Evolutionary conservation across 1,140 invertebrate species (phyloP).

Genomic region (Plutomurus gul): DNA sequence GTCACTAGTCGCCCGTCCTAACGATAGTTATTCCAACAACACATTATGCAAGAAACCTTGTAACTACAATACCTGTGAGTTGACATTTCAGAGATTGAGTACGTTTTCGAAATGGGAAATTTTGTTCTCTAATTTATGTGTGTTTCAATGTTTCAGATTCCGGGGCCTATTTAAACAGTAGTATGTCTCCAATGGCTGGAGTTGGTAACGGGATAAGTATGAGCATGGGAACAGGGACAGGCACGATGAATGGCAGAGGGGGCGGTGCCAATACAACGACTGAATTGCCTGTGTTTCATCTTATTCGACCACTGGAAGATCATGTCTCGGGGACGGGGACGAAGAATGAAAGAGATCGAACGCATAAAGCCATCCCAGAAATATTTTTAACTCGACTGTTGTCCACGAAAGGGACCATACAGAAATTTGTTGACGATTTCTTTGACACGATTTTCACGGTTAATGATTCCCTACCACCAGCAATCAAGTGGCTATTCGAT

Average conservation of each 20-base stretch:
- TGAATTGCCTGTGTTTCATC: slow-evolving; percentile 72
- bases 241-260: not conserved
- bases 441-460: slow-evolving; percentile 85
- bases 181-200: slow-evolving; percentile 45
- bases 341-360: slow-evolving; percentile 64
- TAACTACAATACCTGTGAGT: slow-evolving; percentile 53
- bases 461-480: slow-evolving; percentile 85
- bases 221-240: slow-evolving; percentile 7
- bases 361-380: slow-evolving; percentile 91
- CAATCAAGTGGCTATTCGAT: slow-evolving; percentile 95
- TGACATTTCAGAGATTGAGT: not conserved
- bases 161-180: slow-evolving; percentile 52
- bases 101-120: not conserved
- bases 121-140: slow-evolving; percentile 20
- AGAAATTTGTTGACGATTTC: slow-evolving; percentile 96
- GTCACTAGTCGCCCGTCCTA: slow-evolving; percentile 86
- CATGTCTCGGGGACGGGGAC: slow-evolving; percentile 57
- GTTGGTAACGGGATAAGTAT: slow-evolving; percentile 50
- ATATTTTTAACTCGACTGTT: slow-evolving; percentile 90
- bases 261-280: not conserved
- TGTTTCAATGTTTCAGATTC: slow-evolving; percentile 45
- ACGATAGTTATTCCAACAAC: slow-evolving; percentile 71
- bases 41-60: slow-evolving; percentile 79
- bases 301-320: slow-evolving; percentile 82
- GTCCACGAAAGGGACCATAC: slow-evolving; percentile 92